phyloP scores from a whole-genome alignment of 2,113 vertebrate genomes.

The Ageneiosus marmoratus region DNA sequence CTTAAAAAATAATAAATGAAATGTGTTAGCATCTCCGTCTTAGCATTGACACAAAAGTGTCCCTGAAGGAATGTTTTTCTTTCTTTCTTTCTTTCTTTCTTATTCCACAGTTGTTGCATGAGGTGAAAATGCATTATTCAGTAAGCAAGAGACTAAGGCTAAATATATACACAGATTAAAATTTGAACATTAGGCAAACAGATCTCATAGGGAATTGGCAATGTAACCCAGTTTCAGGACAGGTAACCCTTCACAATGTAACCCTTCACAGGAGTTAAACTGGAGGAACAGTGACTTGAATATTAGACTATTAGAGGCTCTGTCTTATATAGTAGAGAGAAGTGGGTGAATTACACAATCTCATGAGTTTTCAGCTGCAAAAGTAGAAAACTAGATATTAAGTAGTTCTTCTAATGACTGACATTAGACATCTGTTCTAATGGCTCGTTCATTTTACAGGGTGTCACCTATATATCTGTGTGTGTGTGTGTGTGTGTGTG shows the following conservation, averaged over 20 bases:
- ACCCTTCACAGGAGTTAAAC: conserved; percentile 13
- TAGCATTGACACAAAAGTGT: not conserved
- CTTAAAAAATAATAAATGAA: not conserved
- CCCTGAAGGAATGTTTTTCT: not conserved
- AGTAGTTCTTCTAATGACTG: not conserved
- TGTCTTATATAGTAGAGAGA: not conserved
- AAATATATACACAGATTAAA: conserved; percentile 78
- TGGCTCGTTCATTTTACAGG: no score
- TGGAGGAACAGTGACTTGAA: not conserved
- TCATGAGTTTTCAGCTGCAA: not conserved
- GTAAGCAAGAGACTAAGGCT: conserved; percentile 63
- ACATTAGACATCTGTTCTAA: not conserved
- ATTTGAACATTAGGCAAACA: conserved; percentile 70
- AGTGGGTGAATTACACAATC: not conserved
- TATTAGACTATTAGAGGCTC: not conserved
- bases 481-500: no score
- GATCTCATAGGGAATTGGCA: conserved; percentile 65
- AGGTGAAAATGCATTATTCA: conserved; percentile 67
- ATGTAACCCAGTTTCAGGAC: conserved; percentile 69
- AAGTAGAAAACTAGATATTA: not conserved
- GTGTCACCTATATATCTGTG: no score
- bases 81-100: not conserved
- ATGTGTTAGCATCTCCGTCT: not conserved
- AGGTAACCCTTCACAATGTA: no score
- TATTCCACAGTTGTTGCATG: conserved; percentile 62